Evolutionary conservation across 2,888 invertebrate genomes (phyloP).

Genomic region (Dynastes hyllus): DNA sequence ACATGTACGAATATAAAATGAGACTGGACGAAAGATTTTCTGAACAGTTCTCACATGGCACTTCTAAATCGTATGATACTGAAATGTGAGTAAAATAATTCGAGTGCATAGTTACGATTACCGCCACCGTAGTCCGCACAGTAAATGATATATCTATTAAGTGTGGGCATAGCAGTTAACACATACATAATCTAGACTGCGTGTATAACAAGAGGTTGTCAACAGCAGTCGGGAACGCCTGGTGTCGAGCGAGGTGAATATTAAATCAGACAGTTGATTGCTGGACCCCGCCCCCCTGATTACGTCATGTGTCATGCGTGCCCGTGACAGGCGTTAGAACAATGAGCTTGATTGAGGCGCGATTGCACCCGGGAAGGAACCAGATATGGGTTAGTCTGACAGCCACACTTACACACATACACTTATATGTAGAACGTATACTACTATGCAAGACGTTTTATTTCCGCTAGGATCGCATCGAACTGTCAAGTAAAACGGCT

Average conservation of each 20-base stretch:
- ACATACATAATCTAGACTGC: slow-evolving; percentile 64
- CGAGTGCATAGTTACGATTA: slow-evolving; percentile 24
- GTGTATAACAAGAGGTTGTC: slow-evolving; percentile 67
- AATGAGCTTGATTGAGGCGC: slow-evolving; percentile 69
- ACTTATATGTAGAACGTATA: slow-evolving; percentile 12
- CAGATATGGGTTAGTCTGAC: slow-evolving; percentile 64
- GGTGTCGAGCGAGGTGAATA: slow-evolving; percentile 69
- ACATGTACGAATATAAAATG: background rate
- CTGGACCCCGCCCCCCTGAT: slow-evolving; percentile 69
- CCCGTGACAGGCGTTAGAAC: slow-evolving; percentile 68
- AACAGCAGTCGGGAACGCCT: slow-evolving; percentile 68
- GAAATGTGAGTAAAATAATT: slow-evolving; percentile 18
- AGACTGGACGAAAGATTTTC: background rate
- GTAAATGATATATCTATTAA: slow-evolving; percentile 65
- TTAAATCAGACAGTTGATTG: slow-evolving; percentile 71
- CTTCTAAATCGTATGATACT: background rate
- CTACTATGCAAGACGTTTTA: slow-evolving; percentile 61
- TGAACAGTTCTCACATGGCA: background rate
- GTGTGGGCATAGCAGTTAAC: slow-evolving; percentile 67
- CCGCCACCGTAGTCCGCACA: slow-evolving; percentile 34
- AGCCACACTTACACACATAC: slow-evolving; percentile 45
- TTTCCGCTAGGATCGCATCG: slow-evolving; percentile 58
- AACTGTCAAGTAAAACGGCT: slow-evolving; percentile 37
- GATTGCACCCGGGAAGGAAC: slow-evolving; percentile 62
- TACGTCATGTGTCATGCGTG: slow-evolving; percentile 71